Evolutionary conservation across 2,888 invertebrate species (phyloP).

Genomic region (Orchestes rusci): DNA sequence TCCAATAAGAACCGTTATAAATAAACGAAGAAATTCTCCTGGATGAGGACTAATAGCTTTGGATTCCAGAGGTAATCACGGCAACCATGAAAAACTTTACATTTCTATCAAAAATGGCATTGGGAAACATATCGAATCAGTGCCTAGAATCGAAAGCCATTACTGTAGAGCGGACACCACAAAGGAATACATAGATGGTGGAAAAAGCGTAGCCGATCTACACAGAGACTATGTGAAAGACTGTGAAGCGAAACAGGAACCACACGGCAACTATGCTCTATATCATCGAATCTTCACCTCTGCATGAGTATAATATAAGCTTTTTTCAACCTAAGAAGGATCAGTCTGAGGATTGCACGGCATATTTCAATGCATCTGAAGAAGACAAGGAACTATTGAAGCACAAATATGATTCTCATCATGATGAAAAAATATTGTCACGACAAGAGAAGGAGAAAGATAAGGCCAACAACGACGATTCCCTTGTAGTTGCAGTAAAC

Average conservation of each 20-base stretch:
- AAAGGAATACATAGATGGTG: slow-evolving; percentile 7
- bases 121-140: background rate
- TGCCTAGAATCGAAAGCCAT: slow-evolving; percentile 3
- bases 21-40: slow-evolving; percentile 1
- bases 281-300: background rate
- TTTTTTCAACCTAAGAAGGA: slow-evolving; percentile 14
- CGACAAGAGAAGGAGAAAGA: slow-evolving; percentile 26
- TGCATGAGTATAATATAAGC: background rate
- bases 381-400: slow-evolving; percentile 16
- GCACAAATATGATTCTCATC: slow-evolving; percentile 21
- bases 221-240: slow-evolving; percentile 4
- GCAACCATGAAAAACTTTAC: background rate
- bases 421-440: slow-evolving; percentile 25
- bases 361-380: slow-evolving; percentile 11
- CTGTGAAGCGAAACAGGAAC: slow-evolving; percentile 1
- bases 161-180: slow-evolving; percentile 2
- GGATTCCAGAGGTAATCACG: slow-evolving; percentile 1
- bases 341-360: slow-evolving; percentile 17
- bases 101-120: slow-evolving; percentile 2
- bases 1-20: slow-evolving; percentile 3
- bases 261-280: slow-evolving; percentile 1
- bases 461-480: slow-evolving; percentile 15
- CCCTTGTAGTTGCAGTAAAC: slow-evolving; percentile 22
- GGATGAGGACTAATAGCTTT: background rate
- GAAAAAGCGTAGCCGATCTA: slow-evolving; percentile 2